These are phyloP conservation scores for Ahaetulla prasina DNA, from an alignment of 2,113 vertebrate genomes.

Conservation along the genomic window DNA sequence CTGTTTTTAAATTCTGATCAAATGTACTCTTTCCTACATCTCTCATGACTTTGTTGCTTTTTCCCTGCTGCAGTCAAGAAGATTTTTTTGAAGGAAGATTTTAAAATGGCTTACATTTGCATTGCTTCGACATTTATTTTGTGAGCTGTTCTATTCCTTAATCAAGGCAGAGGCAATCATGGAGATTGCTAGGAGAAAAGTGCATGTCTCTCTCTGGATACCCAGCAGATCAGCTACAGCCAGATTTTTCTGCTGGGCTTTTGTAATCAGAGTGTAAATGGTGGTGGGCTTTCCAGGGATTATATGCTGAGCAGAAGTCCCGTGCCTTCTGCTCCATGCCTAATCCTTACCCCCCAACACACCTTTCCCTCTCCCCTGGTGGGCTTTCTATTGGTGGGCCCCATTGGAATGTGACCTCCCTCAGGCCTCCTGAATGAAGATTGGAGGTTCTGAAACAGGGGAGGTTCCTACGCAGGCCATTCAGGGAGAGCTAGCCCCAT, in stretches of 20 bases:
- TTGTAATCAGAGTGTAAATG: neutral
- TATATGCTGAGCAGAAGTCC: neutral
- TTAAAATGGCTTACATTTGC: neutral
- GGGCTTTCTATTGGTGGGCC: neutral
- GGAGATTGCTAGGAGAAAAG: neutral
- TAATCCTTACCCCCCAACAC: neutral
- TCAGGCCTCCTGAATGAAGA: neutral
- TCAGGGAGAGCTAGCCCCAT: neutral
- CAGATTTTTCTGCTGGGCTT: neutral
- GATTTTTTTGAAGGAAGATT: neutral
- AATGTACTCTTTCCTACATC: neutral
- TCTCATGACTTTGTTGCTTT: neutral
- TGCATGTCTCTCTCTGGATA: neutral
- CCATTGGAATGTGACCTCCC: slow-evolving; percentile 38
- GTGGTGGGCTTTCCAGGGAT: neutral
- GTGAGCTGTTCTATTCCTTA: neutral
- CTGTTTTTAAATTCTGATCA: slow-evolving; percentile 3
- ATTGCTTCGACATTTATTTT: neutral
- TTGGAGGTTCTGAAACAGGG: slow-evolving; percentile 46
- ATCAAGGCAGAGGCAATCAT: neutral
- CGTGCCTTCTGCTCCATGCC: neutral
- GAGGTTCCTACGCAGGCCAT: rapidly evolving
- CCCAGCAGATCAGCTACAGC: neutral
- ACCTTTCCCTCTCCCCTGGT: neutral
- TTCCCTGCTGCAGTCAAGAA: neutral